phyloP scores from a whole-genome alignment of 2,888 invertebrate species.

The Monopis laevigella region DNA sequence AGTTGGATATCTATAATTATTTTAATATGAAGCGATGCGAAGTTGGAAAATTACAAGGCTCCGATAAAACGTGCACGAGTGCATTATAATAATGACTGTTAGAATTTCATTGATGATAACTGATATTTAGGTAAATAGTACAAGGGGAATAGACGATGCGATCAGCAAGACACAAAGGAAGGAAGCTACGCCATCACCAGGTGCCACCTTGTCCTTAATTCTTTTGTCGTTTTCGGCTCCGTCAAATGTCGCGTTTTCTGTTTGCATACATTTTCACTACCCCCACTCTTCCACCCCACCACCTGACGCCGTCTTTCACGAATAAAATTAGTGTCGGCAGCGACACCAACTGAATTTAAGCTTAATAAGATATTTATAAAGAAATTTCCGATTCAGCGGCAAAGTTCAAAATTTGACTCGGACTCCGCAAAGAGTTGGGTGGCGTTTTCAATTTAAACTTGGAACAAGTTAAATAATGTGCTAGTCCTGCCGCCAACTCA shows the following conservation, averaged over 20 bases:
- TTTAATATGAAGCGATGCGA: no score
- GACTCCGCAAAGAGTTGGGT: constrained; percentile 61
- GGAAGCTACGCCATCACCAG: constrained; percentile 24
- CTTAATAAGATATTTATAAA: constrained; percentile 67
- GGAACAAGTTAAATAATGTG: constrained; percentile 65
- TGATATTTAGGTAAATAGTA: constrained; percentile 31
- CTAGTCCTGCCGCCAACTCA: constrained; percentile 59
- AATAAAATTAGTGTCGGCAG: constrained; percentile 67
- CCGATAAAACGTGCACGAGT: no score
- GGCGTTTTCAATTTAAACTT: constrained; percentile 67
- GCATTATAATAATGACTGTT: no score
- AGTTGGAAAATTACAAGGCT: no score
- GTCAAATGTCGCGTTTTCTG: constrained; percentile 60
- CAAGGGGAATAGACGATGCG: constrained; percentile 49
- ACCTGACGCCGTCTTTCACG: constrained; percentile 51
- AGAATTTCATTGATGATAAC: background rate
- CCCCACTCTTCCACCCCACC: constrained; percentile 26
- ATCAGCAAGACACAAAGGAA: constrained; percentile 15
- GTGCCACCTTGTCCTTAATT: constrained; percentile 38
- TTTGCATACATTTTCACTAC: constrained; percentile 62
- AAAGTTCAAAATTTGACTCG: constrained; percentile 66
- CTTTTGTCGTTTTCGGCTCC: constrained; percentile 63
- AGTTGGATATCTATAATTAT: no score
- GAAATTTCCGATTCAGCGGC: constrained; percentile 65
- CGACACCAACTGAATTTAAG: constrained; percentile 66